Evolutionary conservation across 2,113 vertebrate species (phyloP).

Genomic region (Petrocephalus zakoni): DNA sequence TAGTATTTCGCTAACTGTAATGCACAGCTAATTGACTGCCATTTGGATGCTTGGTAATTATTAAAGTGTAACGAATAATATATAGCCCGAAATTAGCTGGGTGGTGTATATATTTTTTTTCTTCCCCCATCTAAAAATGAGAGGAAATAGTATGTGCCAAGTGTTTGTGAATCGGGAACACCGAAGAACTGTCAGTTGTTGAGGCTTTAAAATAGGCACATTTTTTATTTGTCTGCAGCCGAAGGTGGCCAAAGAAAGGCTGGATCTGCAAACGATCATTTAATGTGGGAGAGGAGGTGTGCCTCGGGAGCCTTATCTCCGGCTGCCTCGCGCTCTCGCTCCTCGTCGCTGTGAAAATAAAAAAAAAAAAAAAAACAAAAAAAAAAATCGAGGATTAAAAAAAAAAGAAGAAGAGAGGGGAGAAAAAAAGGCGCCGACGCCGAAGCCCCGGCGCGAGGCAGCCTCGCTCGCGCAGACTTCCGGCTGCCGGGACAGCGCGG

Average conservation of each 20-base stretch:
- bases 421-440: constrained; percentile 43
- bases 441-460: constrained; percentile 47
- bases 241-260: constrained; percentile 29
- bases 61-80: neutral
- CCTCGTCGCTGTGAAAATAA: constrained; percentile 37
- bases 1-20: neutral
- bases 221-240: constrained; percentile 31
- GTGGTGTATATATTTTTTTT: too few species aligned
- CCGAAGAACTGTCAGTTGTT: neutral
- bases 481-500: constrained; percentile 55
- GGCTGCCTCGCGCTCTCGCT: constrained; percentile 21
- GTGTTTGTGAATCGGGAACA: neutral
- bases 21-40: neutral
- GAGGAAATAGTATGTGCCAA: neutral
- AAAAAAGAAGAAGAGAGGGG: constrained; percentile 29
- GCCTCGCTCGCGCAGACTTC: constrained; percentile 60
- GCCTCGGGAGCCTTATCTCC: constrained; percentile 17
- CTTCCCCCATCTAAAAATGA: neutral
- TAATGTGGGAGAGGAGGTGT: neutral
- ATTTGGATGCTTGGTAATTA: neutral
- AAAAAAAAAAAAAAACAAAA: constrained; percentile 31
- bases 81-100: neutral
- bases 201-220: neutral
- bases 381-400: constrained; percentile 34
- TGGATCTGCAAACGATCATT: constrained; percentile 35